A percentile compares a stretch with the other conserved stretches of the same genome.
These are phyloP conservation scores for Tipula vernalis DNA, from an alignment of 2,888 invertebrate species.

Conservation along the genomic window DNA sequence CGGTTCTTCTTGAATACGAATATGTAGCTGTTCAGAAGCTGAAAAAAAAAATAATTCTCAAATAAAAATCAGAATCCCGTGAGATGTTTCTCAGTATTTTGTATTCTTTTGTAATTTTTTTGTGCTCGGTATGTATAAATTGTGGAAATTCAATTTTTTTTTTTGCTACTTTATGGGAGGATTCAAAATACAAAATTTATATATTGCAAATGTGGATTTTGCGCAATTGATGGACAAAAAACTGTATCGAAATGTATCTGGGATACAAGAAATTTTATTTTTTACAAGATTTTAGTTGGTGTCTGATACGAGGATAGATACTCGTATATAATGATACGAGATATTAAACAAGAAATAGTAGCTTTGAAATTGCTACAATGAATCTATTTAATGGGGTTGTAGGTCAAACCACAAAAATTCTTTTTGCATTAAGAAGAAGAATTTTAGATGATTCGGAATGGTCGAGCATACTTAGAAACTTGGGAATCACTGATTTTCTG, in stretches of 20 bases:
- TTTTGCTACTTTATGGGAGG: background rate
- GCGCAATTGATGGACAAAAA: background rate
- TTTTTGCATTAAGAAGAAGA: too few species aligned
- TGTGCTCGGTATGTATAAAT: background rate
- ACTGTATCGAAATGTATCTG: background rate
- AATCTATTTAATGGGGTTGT: too few species aligned
- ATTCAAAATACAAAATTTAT: background rate
- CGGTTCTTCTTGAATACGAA: background rate
- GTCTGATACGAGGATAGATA: background rate
- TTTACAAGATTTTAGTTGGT: background rate
- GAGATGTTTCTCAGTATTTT: background rate
- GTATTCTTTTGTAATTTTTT: background rate
- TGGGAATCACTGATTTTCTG: too few species aligned
- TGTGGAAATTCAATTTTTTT: background rate
- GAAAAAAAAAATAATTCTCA: background rate
- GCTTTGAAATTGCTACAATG: too few species aligned
- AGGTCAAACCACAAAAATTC: too few species aligned
- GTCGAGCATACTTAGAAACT: too few species aligned
- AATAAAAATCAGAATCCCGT: background rate
- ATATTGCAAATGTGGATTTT: background rate
- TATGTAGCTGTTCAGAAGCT: background rate
- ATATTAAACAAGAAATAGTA: too few species aligned
- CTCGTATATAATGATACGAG: too few species aligned
- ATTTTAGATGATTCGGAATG: too few species aligned
- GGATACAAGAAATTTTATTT: background rate